A percentile compares a stretch with the other conserved stretches of the same genome.
These are phyloP conservation scores for Lepidurus packardi DNA, from an alignment of 1,140 invertebrate species.

Conservation along the genomic window DNA sequence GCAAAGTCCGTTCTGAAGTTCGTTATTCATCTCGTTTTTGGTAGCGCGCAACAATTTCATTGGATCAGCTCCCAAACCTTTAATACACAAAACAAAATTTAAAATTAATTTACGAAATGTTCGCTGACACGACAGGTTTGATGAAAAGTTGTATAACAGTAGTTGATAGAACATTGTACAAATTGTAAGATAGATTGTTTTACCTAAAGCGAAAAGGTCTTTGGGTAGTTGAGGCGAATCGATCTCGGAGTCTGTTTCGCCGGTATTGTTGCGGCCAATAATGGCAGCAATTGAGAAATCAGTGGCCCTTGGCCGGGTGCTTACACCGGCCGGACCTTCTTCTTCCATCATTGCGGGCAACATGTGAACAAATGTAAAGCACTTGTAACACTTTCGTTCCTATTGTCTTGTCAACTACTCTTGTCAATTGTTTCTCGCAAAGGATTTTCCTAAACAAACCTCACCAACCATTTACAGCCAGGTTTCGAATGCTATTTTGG, in stretches of 20 bases:
- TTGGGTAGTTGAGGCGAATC: constrained; percentile 10
- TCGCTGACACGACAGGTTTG: no score
- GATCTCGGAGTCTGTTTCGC: neutral
- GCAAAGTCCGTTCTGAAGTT: neutral
- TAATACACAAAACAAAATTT: neutral
- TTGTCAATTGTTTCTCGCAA: no score
- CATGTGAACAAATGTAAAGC: constrained; percentile 36
- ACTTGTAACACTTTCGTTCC: neutral
- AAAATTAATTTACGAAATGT: no score
- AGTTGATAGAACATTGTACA: neutral
- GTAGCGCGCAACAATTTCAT: neutral
- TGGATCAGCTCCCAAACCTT: neutral
- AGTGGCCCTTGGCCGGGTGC: constrained; percentile 52
- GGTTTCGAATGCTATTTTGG: no score
- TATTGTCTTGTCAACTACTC: neutral
- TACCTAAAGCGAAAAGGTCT: neutral
- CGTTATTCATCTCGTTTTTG: neutral
- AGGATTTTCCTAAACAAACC: constrained; percentile 18
- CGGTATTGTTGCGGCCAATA: constrained; percentile 57
- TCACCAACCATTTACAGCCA: neutral
- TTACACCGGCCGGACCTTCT: constrained; percentile 30
- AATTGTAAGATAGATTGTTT: neutral
- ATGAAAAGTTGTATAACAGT: no score
- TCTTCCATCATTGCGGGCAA: constrained; percentile 42
- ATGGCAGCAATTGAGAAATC: constrained; percentile 91